A percentile compares a stretch with the other conserved stretches of the same genome.
Evolutionary conservation across 2,888 invertebrate species (phyloP).

Genomic region (Cylloceria caligata): DNA sequence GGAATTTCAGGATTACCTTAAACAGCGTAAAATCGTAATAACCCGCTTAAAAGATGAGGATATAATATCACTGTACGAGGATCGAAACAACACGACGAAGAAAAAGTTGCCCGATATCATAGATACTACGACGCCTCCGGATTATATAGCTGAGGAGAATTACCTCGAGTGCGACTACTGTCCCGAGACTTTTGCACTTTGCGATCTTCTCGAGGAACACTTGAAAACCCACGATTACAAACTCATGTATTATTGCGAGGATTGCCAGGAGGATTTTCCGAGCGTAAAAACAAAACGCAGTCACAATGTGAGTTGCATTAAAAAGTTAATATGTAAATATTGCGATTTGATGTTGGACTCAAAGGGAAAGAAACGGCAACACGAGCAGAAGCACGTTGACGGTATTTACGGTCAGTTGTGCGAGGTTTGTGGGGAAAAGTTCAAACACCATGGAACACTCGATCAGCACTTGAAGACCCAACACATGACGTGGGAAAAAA

Average conservation of each 20-base stretch:
- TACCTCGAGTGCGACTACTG: constrained; percentile 83
- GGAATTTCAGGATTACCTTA: constrained; percentile 82
- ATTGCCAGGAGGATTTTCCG: constrained; percentile 80
- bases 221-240: constrained; percentile 80
- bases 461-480: constrained; percentile 82
- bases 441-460: constrained; percentile 83
- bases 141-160: constrained; percentile 72
- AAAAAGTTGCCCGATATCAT: constrained; percentile 74
- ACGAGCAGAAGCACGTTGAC: constrained; percentile 83
- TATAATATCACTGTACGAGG: constrained; percentile 79
- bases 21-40: constrained; percentile 80
- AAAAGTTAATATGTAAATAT: constrained; percentile 80
- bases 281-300: constrained; percentile 80
- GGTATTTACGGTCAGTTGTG: constrained; percentile 81
- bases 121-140: constrained; percentile 70
- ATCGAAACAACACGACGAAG: constrained; percentile 74
- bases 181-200: constrained; percentile 75
- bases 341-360: constrained; percentile 80
- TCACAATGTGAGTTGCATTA: constrained; percentile 79
- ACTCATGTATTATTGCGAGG: constrained; percentile 81
- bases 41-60: constrained; percentile 81
- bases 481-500: constrained; percentile 83
- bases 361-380: constrained; percentile 82
- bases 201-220: constrained; percentile 80
- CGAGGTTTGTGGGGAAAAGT: constrained; percentile 82